Conservation (phyloP, 92 coral and sea anemone species). For the Actinostola sp. region DNA sequence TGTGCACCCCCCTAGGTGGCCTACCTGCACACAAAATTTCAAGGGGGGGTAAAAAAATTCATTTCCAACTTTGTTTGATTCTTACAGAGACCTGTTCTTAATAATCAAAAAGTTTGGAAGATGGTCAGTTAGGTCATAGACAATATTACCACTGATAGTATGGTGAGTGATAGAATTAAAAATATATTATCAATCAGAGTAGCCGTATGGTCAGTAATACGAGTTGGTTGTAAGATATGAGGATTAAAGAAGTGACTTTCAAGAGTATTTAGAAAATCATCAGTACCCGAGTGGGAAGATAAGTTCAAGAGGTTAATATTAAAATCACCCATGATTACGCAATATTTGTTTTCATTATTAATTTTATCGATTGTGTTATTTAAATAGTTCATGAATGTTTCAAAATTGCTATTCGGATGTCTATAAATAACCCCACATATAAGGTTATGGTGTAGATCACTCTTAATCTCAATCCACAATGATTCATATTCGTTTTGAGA, state of each 20-base stretch:
- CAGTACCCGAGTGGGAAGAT: conserved; percentile 46
- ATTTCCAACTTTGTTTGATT: too few species aligned
- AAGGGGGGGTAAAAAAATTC: too few species aligned
- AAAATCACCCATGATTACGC: conserved; percentile 35
- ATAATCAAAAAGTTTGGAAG: conserved; percentile 51
- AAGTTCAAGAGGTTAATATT: conserved; percentile 44
- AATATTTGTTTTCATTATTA: conserved; percentile 45
- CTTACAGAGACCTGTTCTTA: too few species aligned
- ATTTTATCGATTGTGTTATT: conserved; percentile 47
- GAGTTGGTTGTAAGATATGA: conserved; percentile 50
- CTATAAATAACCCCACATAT: conserved; percentile 61
- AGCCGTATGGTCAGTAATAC: conserved; percentile 55
- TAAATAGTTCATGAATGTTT: conserved; percentile 39
- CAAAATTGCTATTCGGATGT: conserved; percentile 57
- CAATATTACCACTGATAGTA: conserved; percentile 49
- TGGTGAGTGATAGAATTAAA: conserved; percentile 50
- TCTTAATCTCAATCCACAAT: conserved; percentile 64
- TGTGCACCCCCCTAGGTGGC: too few species aligned
- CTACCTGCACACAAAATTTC: too few species aligned
- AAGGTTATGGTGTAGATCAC: conserved; percentile 37
- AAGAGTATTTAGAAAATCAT: conserved; percentile 44
- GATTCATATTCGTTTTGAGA: conserved; percentile 52
- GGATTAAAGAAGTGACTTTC: conserved; percentile 45
- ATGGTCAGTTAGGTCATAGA: conserved; percentile 46
- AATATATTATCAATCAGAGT: conserved; percentile 60